Base-by-base conservation (phyloP, 2,888 invertebrate genomes). In the Venusia cambrica region DNA sequence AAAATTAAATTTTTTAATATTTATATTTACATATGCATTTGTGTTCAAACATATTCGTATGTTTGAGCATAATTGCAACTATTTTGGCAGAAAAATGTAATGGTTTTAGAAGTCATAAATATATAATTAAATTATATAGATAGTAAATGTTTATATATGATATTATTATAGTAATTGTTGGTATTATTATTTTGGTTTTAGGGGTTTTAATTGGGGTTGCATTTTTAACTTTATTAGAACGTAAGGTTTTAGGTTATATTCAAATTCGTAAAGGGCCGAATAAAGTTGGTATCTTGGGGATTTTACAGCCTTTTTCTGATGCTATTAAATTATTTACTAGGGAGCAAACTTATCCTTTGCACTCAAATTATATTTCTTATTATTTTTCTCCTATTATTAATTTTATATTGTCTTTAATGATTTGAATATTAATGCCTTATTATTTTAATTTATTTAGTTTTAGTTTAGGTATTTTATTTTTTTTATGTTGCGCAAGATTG, bases 241-340 rank as follows among this genome's bases (percentile, higher is more conserved):
- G 92, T 1, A 92, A 90, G 48, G 83, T 92, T 57, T 88, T 93
- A 74, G 89, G 92, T 0, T 92, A 92, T 87, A 89, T 92, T 83
- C 92, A 93, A 73, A 80, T 91, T 80, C 93, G 93, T 7, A 92
- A 92, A 57, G 93, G 93, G 0, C 93, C 93, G 9, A 93, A 92
- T 89, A 93, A 92, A 56, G 89, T 92, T 1, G 90, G 91, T 0
- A 57, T 90, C 51, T 58, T 87, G 15, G 92, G 92, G 0, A 58
- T 93, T 64, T 73, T 90, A 40, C 93, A 93, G 45, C 92, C 93
- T 67, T 91, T 93, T 89, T 88, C 89, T 25, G 93, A 93, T 89
- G 93, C 90, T 14, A 81, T 93, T 78, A 93, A 91, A 61, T 88
- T 93, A 76, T 92, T 94, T 89, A 80, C 77, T 54, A 93, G 93